Evolutionary conservation across 2,888 invertebrate genomes (phyloP).

Genomic region (Caenorhabditis doughertyi): DNA sequence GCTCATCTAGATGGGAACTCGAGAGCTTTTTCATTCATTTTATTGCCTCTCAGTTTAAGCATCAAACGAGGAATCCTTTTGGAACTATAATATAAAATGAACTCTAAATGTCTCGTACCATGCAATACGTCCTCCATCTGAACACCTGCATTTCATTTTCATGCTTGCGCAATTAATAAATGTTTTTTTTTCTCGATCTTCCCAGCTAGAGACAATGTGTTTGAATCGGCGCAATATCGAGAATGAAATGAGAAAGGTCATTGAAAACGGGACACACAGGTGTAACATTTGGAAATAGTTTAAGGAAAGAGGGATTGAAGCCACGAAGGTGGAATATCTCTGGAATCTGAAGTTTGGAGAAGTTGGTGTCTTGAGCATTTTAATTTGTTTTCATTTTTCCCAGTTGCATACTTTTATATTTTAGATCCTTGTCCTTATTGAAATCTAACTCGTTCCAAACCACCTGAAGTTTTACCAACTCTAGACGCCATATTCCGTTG

Average conservation of each 20-base stretch:
- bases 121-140: constrained; percentile 14
- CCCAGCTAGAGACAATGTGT: constrained; percentile 10
- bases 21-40: too few relatives aligned
- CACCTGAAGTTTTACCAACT: neutral
- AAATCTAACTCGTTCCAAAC: too few relatives aligned
- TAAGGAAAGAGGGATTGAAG: neutral
- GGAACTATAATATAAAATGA: constrained; percentile 10
- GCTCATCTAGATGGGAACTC: too few relatives aligned
- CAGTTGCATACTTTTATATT: too few relatives aligned
- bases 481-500: neutral
- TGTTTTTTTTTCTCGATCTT: constrained; percentile 23
- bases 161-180: constrained; percentile 25
- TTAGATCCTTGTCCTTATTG: too few relatives aligned
- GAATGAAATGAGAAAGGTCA: constrained; percentile 24
- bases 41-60: neutral
- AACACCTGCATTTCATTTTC: constrained; percentile 39
- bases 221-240: constrained; percentile 26
- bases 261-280: constrained; percentile 5
- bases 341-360: neutral
- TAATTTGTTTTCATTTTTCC: too few relatives aligned
- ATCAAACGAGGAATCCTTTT: neutral
- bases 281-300: constrained; percentile 11
- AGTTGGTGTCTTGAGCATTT: too few relatives aligned
- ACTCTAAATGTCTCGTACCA: constrained; percentile 10
- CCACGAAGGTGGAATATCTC: neutral